Base-by-base conservation (phyloP, 1,140 invertebrate species). In the Lasioglossum baleicum region DNA sequence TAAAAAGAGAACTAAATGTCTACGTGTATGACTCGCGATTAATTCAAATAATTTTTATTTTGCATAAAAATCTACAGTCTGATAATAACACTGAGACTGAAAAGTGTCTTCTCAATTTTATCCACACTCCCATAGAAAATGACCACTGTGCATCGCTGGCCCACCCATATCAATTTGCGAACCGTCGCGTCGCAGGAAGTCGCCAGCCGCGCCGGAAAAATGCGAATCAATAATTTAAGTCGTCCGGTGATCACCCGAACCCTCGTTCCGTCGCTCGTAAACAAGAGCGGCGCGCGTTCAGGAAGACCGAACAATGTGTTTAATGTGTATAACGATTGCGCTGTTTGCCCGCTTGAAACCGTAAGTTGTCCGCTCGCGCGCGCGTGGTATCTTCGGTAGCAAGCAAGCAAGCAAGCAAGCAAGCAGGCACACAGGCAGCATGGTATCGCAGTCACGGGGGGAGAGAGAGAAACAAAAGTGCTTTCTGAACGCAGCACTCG, bases 401-500 rank as follows among this genome's bases (percentile, higher is more conserved):
- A 35, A 35, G 31, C 35, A 35, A 26, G 35, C 35, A 35, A 35
- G 35, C 35, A 35, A 11, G 17, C 13, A 35, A 35, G 35, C 35
- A 35, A 26, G 35, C 35, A 35, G 5, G 35, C 35, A 35, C n/a
- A 1, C 26, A 26, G 26, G 51, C 63, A 26, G 51, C 44, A 15
- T 44, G 22, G 40, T 61, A 44, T 44, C 44, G 35, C 6, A 77
- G 40, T 26, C 61, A 51, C 72, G 42, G 31, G 51, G 58, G 35
- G 35, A 35, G 35, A 35, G 35, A 35, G 35, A 13, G 26, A 74
- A 74, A 71, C 51, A 79, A 76, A 86, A 86, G 80, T 85, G 72
- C 58, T 74, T 86, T 80, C 72, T 75, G 84, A 86, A 85, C 71
- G 75, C 72, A 58, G 65, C 51, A 85, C 75, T 80, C 75, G 73